Evolutionary conservation across 2,888 invertebrate species (phyloP).

Genomic region (Netelia virgata): DNA sequence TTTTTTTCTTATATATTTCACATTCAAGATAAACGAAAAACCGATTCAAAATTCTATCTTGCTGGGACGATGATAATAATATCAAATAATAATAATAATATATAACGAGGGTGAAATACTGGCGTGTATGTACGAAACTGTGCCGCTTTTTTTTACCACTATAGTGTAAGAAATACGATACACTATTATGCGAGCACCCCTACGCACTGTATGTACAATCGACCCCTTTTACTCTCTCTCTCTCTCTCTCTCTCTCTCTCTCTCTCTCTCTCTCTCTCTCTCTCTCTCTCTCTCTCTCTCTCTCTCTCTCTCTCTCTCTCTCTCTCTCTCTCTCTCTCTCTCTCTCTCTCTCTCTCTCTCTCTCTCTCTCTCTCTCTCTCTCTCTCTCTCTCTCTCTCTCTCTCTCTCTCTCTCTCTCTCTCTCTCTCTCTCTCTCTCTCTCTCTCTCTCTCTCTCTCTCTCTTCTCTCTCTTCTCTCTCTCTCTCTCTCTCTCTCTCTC

Average conservation of each 20-base stretch:
- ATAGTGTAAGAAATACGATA: slow-evolving; percentile 52
- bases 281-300: neutral
- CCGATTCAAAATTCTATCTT: neutral
- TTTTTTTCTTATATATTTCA: neutral
- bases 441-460: neutral
- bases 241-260: neutral
- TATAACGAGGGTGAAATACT: slow-evolving; percentile 9
- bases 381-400: neutral
- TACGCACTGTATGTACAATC: neutral
- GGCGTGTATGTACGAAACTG: slow-evolving; percentile 40
- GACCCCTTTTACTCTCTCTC: neutral
- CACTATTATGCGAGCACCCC: slow-evolving; percentile 15
- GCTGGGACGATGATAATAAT: neutral
- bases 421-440: neutral
- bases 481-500: neutral
- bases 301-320: neutral
- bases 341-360: neutral
- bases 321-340: neutral
- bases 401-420: neutral
- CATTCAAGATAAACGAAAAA: neutral
- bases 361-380: neutral
- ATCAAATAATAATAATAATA: neutral
- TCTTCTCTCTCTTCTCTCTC: neutral
- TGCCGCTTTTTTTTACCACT: slow-evolving; percentile 15
- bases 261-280: neutral